Conservation (phyloP, 2,113 vertebrate species). For the Numenius arquata region DNA sequence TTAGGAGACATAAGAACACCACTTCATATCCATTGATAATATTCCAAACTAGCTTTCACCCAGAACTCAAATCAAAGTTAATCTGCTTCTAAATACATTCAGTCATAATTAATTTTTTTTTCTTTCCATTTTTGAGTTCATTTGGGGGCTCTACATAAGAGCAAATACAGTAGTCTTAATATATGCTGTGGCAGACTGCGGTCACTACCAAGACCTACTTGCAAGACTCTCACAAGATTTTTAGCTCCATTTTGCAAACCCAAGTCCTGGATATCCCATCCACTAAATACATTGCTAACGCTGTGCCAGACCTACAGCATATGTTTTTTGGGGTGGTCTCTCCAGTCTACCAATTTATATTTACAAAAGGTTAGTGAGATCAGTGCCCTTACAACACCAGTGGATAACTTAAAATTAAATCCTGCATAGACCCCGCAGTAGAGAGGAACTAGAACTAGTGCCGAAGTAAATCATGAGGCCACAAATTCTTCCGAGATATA, state of each 20-base stretch:
- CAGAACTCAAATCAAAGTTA: not conserved
- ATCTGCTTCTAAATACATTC: not conserved
- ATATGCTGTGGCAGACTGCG: fast-evolving
- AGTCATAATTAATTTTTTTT: not conserved
- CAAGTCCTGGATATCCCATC: not conserved
- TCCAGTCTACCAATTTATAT: not conserved
- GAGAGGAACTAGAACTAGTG: not conserved
- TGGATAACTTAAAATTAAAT: not conserved
- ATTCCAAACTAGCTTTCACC: not conserved
- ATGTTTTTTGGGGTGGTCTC: not conserved
- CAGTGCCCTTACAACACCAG: fast-evolving
- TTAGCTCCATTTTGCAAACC: not conserved
- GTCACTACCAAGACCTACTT: not conserved
- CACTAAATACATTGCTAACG: not conserved
- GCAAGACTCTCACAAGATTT: not conserved
- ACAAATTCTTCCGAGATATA: not conserved
- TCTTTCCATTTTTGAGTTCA: not conserved
- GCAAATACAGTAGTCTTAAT: not conserved
- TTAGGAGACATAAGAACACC: not conserved
- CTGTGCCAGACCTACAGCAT: not conserved
- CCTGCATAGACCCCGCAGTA: not conserved
- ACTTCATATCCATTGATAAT: not conserved
- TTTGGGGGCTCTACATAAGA: not conserved
- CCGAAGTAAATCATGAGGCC: not conserved
- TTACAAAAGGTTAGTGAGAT: not conserved